Percentiles rank a stretch among this genome's conserved stretches.
phyloP scores from a whole-genome alignment of 1,140 invertebrate species.

The Arion vulgaris region DNA sequence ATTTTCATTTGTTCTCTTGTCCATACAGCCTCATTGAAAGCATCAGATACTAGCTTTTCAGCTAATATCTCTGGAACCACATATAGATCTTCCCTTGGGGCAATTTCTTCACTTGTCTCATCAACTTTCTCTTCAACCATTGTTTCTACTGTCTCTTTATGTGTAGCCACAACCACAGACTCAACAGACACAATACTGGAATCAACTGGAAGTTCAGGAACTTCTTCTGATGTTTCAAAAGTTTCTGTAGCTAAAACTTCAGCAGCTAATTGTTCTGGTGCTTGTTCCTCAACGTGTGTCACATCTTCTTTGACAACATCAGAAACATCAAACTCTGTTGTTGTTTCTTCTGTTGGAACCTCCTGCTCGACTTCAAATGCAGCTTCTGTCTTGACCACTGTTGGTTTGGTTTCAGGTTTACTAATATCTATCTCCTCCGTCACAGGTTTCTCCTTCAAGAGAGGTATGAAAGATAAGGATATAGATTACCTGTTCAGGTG shows the following conservation, averaged over 20 bases:
- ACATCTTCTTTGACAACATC: neutral
- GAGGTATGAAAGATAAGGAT: neutral
- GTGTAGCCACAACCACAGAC: constrained; percentile 18
- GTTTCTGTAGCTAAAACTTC: neutral
- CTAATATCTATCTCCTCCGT: constrained; percentile 16
- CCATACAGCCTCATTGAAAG: neutral
- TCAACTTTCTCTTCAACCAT: constrained; percentile 33
- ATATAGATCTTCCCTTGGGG: neutral
- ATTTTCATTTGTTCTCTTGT: neutral
- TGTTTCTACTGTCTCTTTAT: constrained; percentile 38
- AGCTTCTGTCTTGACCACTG: neutral
- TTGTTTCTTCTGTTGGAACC: neutral
- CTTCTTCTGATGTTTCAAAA: neutral
- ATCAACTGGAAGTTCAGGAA: constrained; percentile 23
- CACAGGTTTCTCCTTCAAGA: constrained; percentile 16
- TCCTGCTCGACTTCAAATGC: constrained; percentile 3
- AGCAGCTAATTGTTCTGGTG: constrained; percentile 21
- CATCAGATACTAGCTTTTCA: neutral
- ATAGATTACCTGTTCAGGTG: neutral
- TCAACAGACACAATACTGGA: neutral
- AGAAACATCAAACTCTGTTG: neutral
- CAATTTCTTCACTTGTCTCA: constrained; percentile 30
- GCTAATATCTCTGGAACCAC: neutral
- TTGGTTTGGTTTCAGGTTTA: constrained; percentile 9
- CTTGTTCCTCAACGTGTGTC: constrained; percentile 15